These are phyloP conservation scores for Callipepla squamata DNA, from an alignment of 2,113 vertebrate genomes.

Conservation along the genomic window DNA sequence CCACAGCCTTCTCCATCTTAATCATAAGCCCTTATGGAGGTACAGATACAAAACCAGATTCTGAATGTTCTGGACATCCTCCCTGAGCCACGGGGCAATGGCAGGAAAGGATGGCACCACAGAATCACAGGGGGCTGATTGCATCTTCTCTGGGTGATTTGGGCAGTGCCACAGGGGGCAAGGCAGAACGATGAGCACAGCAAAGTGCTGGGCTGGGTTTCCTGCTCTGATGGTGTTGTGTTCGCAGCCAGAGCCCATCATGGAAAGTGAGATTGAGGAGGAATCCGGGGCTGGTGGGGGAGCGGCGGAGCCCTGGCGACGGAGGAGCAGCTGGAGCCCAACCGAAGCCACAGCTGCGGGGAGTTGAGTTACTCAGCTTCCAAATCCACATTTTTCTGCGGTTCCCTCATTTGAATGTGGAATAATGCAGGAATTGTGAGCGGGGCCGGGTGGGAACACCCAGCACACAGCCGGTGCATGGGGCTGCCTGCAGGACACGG, in stretches of 20 bases:
- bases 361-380: constrained; percentile 48
- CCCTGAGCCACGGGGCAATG: too few relatives aligned
- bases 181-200: fast-evolving
- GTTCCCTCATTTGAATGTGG: constrained; percentile 52
- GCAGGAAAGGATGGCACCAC: neutral
- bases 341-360: constrained; percentile 57
- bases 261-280: constrained; percentile 10
- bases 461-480: fast-evolving
- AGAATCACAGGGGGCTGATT: neutral
- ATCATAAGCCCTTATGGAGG: neutral
- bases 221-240: neutral
- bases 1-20: neutral
- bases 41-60: neutral
- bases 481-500: fast-evolving
- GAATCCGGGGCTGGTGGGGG: neutral
- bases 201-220: neutral
- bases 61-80: neutral
- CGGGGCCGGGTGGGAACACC: neutral
- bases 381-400: constrained; percentile 62
- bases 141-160: neutral
- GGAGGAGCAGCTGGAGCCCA: constrained; percentile 50
- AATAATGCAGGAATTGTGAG: constrained; percentile 56
- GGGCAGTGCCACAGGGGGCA: neutral
- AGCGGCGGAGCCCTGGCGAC: constrained; percentile 6
- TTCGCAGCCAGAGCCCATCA: neutral